A percentile compares a stretch with the other conserved stretches of the same genome.
These are phyloP conservation scores for Craseonycteris thonglongyai DNA, from an alignment of 2,113 vertebrate species.

Conservation along the genomic window DNA sequence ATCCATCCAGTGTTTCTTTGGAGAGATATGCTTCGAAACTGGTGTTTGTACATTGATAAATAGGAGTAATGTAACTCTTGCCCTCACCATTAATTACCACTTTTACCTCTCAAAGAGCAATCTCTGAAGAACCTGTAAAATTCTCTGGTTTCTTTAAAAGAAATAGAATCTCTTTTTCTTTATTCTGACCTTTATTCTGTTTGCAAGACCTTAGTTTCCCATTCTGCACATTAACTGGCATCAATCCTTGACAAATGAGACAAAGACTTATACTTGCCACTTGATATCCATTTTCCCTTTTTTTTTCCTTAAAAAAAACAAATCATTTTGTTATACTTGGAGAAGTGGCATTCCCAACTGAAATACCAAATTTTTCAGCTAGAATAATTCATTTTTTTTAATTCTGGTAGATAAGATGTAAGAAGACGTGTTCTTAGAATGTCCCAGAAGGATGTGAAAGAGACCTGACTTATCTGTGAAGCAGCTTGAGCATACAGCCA, in stretches of 20 bases:
- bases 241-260: neutral
- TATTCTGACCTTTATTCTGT: neutral
- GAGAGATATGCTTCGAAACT: neutral
- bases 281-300: neutral
- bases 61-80: neutral
- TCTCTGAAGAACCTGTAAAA: neutral
- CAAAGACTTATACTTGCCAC: neutral
- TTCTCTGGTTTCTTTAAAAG: neutral
- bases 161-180: neutral
- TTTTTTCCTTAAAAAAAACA: neutral
- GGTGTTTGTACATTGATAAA: neutral
- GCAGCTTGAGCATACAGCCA: neutral
- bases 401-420: neutral
- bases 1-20: neutral
- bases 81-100: neutral
- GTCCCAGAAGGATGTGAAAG: neutral
- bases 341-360: neutral
- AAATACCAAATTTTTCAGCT: neutral
- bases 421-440: neutral
- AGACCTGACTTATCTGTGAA: neutral
- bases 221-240: neutral
- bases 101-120: neutral
- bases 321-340: neutral
- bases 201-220: neutral
- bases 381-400: neutral